Base-by-base conservation (phyloP, 2,888 invertebrate genomes). In the Mayetiola destructor region DNA sequence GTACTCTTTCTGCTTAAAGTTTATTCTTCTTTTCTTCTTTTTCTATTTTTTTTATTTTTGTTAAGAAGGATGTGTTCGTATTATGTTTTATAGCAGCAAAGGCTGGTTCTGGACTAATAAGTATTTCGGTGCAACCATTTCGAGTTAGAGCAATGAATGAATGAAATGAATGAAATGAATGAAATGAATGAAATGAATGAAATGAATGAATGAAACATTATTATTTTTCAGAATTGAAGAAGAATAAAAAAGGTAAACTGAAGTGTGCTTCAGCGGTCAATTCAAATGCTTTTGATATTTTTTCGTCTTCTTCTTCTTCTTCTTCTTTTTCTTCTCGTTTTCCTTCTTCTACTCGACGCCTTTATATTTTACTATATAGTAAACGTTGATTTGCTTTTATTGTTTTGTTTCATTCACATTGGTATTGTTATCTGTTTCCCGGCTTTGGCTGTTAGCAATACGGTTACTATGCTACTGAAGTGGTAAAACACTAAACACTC, bases 221-320 rank as follows among this genome's bases (percentile, higher is more conserved):
- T 27, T 4, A 16, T 12, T 37, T 14, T 37, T 37, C 4, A 9
- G 37, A 9, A 9, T 4, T 4, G n/a, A 37, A 37, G n/a, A 5
- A 37, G 37, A 5, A 5, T 12, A 37, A 37, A 37, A 48, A 48
- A 27, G 48, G 48, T 27, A 48, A 48, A 27, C 16, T 48, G 48
- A 48, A 48, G 48, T 48, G 48, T 27, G 48, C 48, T 48, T 48
- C 48, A 48, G 48, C 48, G 48, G 48, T 48, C 48, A 48, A 27
- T 48, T 48, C 48, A 48, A 48, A 27, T 48, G 48, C 27, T 48
- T 27, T 48, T 27, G 48, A 48, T 48, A 27, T 14, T 48, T n/a
- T 18, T 18, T 18, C 36, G 12, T 12, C n/a, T 12, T 36, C 14
- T 12, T 3, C n/a, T n/a, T 36, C 36, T 36, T 12, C n/a, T 12